Evolutionary conservation across 2,797 vertebrate genomes (phyloP), one percentile per base, ranked within the genome.

Genomic region (Leptatherina wallacei): DNA sequence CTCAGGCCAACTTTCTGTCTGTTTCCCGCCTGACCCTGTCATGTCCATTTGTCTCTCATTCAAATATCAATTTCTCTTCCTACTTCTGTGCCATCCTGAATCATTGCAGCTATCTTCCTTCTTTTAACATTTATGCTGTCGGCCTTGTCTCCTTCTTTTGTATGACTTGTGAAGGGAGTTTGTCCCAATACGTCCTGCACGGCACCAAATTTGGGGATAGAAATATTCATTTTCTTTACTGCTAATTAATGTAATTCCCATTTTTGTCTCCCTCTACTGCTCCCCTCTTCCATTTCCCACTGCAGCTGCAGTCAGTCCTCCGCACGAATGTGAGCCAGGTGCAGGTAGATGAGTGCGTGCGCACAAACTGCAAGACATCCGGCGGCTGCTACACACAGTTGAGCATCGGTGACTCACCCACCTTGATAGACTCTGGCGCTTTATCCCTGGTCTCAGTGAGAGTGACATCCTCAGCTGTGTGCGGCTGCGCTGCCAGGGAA

Each of bases 251-350:
- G 42, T 73, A 61, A 77, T 73, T 71, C 18, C 40, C 24, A 1
- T 65, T 49, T 70, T 65, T 72, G 38, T 65, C 54, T 75, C 32
- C 10, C 38, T 61, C 58, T 32, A 33, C 71, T 62, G 59, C 52
- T 20, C 33, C 42, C 44, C 56, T 60, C 30, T 55, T 38, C 61
- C 51, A 68, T 67, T 65, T 16, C 42, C 78, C 64, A 47, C 49
- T 2, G 5, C 84, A 97, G 96, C 92, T 97, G 72, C 95, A 96
- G 88, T 91, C 94, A 10, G 82, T 93, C 79, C 91, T 97, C 70
- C 94, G 87, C 29, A 65, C 89, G 47, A 94, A 92, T 56, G 70
- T 96, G 61, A 95, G 90, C 71, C 96, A 96, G 87, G 94, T 96
- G 7, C 93, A 94, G 6, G 88, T 96, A 6, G 96, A 97, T 0